Conservation (phyloP, 2,888 invertebrate genomes). For the Xylota segnis region DNA sequence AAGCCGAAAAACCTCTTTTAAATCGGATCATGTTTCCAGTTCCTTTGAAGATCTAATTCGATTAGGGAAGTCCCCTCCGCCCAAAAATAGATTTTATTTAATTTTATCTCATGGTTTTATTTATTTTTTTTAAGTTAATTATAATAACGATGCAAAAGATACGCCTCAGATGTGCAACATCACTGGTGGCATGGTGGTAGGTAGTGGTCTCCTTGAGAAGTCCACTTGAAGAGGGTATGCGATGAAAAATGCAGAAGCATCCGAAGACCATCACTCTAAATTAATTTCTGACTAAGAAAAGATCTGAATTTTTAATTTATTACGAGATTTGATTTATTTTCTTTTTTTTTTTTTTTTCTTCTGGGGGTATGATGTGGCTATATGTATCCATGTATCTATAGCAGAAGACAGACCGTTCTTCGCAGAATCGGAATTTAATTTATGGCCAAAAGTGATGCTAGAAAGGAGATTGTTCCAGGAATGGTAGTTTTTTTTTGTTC, state of each 20-base stretch:
- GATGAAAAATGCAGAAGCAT: constrained; percentile 67
- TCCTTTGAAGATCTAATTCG: constrained; percentile 31
- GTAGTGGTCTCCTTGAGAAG: neutral
- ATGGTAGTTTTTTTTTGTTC: neutral
- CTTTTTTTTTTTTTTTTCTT: no score
- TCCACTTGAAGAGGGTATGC: neutral
- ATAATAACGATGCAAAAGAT: constrained; percentile 73
- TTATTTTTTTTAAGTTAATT: constrained; percentile 59
- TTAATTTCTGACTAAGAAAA: constrained; percentile 57
- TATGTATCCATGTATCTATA: no score
- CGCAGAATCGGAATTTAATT: constrained; percentile 60
- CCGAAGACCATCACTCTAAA: constrained; percentile 59
- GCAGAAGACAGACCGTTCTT: constrained; percentile 34
- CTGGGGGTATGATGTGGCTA: constrained; percentile 13
- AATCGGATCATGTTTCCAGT: constrained; percentile 48
- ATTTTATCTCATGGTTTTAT: constrained; percentile 33
- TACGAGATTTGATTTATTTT: constrained; percentile 39
- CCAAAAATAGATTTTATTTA: constrained; percentile 45
- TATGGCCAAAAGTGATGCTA: constrained; percentile 45
- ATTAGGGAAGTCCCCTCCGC: constrained; percentile 9
- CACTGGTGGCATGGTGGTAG: constrained; percentile 11
- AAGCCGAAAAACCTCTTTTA: constrained; percentile 2
- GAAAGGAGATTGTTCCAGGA: constrained; percentile 19
- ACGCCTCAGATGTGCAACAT: constrained; percentile 35
- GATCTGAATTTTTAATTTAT: constrained; percentile 70